Base-by-base conservation (phyloP, 2,888 invertebrate genomes). In the Synanthedon tipuliformis region DNA sequence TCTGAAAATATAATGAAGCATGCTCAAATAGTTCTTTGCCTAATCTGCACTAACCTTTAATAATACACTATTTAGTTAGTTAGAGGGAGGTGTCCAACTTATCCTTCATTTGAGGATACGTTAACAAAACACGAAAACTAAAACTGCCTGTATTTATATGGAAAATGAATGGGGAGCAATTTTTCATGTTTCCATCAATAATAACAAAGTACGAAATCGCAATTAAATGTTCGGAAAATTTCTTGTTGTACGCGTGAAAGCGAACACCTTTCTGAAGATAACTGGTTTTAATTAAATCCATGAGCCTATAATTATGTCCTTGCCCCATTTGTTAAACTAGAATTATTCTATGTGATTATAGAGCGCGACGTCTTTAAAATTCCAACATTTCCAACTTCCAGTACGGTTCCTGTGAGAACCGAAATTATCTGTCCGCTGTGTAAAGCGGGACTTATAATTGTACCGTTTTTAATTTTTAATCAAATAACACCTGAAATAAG, bases 401-500 rank as follows among this genome's bases (percentile, higher is more conserved):
- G 61, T 61, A 66, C 61, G 60, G 68, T 72, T 73, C 72, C 71
- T 61, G 60, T 67, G 67, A 71, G 67, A 64, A 60, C 65, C 61
- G 63, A 71, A 78, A 79, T 78, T 73, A 69, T 73, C 71, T 59
- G 55, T 63, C 59, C 61, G 62, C 57, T 66, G 62, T 61, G 65
- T 64, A 71, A 68, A 69, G 66, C 69, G 68, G 74, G 67, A 70
- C 69, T 65, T 77, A 79, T 84, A 80, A 77, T 76, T 68, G 58
- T 61, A 61, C 63, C 58, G 53, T 63, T 68, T 71, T 71, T 83
- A 71, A 86, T 83, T 74, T 76, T 76, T 84, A 69, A 86, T 81
- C 71, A 75, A 80, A 79, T 82, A 77, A 81, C 87, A 81, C 86
- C 82, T 87, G 77, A 80, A 80, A 84, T 85, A 80, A 78, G 83